Conservation (phyloP, 2,113 vertebrate genomes). For the Antechinus flavipes region DNA sequence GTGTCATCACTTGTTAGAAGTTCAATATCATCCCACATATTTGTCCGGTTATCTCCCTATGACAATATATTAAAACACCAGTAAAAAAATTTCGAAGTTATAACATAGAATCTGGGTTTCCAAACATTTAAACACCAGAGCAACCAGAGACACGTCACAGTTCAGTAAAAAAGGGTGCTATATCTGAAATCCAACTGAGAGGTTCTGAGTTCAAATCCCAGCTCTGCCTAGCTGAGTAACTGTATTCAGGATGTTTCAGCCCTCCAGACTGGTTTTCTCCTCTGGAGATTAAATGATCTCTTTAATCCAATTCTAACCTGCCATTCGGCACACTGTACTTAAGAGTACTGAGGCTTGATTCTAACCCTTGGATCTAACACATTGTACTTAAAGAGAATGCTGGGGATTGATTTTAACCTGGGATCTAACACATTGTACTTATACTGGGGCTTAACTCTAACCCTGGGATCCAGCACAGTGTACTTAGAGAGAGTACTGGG, state of each 20-base stretch:
- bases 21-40: constrained; percentile 94
- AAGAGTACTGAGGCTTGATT: background rate
- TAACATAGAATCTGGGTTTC: background rate
- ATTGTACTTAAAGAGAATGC: too few species aligned
- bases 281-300: background rate
- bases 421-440: background rate
- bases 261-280: background rate
- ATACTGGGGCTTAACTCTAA: too few species aligned
- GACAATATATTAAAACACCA: background rate
- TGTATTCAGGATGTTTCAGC: background rate
- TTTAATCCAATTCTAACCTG: background rate
- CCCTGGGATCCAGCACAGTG: too few species aligned
- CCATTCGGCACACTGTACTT: background rate
- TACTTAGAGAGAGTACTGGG: background rate
- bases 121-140: background rate
- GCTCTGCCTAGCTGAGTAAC: background rate
- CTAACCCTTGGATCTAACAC: background rate
- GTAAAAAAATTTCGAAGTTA: background rate
- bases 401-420: background rate
- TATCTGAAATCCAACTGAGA: background rate
- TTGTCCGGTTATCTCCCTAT: constrained; percentile 48
- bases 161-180: background rate
- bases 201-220: background rate
- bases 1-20: constrained; percentile 93
- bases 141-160: background rate